Base-by-base conservation (phyloP, 2,113 vertebrate genomes). In the Nyctereutes procyonoides region DNA sequence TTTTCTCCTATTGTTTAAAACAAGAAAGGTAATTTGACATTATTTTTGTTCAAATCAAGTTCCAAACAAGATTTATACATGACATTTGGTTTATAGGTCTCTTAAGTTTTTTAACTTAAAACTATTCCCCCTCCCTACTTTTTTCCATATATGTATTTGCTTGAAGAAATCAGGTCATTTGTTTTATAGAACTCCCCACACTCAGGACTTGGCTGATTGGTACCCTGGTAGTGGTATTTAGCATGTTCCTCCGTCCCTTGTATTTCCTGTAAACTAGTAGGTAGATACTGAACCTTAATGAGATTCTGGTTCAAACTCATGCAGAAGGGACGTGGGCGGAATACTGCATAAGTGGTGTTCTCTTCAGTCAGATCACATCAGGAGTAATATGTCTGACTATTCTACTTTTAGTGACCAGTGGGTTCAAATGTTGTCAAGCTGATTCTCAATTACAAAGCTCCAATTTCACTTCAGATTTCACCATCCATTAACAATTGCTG, bases 1-100 rank as follows among this genome's bases (percentile, higher is more conserved):
- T 77, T 85, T 93, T 65, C 56, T 84, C 48, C 55, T 84, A 62
- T 35, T 95, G 5, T 80, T 97, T 71, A 82, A 93, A 86, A 55
- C 35, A 71, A 56, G 43, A 86, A 82, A 74, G 24, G 38, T 32
- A 87, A 24, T 84, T 79, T 90, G n/a, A n/a, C 13, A 30, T 60
- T 51, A 65, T 26, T 15, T 69, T 83, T 55, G 8, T 88, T 84
- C 38, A 76, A 73, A 81, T 86, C 6, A 63, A 86, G 53, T 65
- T 95, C 60, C 90, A 93, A 90, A 91, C 16, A 94, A 85, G 77
- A 11, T 62, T 95, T 32, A 67, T 7, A 90, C 14, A 22, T 19
- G 81, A 32, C 1, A 93, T 53, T 93, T 92, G 32, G 26, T 73
- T 95, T 89, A 82, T 1, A 69, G 16, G 62, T 67, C 43, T 85